Conservation (phyloP, 2,888 invertebrate species). For the Linnaemya vulpina region DNA sequence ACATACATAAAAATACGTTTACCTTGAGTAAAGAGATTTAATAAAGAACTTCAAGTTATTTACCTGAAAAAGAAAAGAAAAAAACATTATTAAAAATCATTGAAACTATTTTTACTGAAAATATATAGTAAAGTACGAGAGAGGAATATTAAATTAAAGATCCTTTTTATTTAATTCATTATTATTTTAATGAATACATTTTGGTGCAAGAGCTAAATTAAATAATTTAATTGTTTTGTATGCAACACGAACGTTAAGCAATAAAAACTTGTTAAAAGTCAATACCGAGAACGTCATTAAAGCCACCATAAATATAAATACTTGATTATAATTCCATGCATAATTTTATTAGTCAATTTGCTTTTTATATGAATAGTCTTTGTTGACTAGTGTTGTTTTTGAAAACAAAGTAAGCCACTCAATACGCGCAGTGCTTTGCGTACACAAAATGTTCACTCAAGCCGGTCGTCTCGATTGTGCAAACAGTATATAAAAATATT, state of each 20-base stretch:
- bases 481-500: too few species aligned
- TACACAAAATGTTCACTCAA: too few species aligned
- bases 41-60: neutral
- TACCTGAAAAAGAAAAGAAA: constrained; percentile 14
- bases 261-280: neutral
- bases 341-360: neutral
- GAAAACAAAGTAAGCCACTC: too few species aligned
- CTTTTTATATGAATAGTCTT: neutral
- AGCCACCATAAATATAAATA: neutral
- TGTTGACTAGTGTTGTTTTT: too few species aligned
- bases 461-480: too few species aligned
- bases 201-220: neutral
- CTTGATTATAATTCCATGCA: neutral
- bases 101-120: neutral
- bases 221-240: neutral
- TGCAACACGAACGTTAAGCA: neutral
- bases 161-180: neutral
- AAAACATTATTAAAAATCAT: neutral
- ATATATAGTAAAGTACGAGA: neutral
- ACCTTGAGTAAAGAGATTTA: neutral
- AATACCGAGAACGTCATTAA: neutral
- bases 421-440: too few species aligned
- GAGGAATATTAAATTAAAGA: neutral
- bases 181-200: neutral
- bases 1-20: neutral